phyloP scores from a whole-genome alignment of 2,797 vertebrate species.

The Rhyacichthys aspro region DNA sequence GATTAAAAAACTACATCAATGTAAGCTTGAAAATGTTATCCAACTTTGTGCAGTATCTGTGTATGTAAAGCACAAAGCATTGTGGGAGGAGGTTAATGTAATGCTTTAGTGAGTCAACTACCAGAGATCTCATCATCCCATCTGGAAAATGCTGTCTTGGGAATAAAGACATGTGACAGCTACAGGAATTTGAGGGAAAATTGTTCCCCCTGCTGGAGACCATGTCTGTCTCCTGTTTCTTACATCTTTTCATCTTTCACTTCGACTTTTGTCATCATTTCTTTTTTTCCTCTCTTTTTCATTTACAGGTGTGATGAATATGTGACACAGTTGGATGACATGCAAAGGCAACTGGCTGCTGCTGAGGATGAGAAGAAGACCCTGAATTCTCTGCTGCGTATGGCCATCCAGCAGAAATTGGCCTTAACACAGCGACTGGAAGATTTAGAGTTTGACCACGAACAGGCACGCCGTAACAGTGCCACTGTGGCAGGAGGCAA shows the following conservation, averaged over 20 bases:
- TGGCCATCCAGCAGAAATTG: constrained; percentile 99
- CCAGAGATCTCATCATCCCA: constrained; percentile 54
- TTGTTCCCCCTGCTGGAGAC: constrained; percentile 65
- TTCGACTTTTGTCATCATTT: constrained; percentile 5
- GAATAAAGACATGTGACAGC: constrained; percentile 52
- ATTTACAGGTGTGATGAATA: constrained; percentile 93
- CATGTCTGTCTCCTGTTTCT: constrained; percentile 1
- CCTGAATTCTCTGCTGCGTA: constrained; percentile 95
- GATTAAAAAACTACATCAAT: no score
- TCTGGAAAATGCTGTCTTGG: constrained; percentile 64
- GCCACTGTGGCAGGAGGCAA: constrained; percentile 72
- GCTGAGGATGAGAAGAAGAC: constrained; percentile 99
- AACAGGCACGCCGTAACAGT: constrained; percentile 85
- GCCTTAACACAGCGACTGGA: constrained; percentile 96
- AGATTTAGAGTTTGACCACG: constrained; percentile 95
- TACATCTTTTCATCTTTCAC: not conserved
- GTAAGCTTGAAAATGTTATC: no score
- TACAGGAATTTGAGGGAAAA: constrained; percentile 11
- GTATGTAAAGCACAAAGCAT: constrained; percentile 52
- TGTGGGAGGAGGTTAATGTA: constrained; percentile 73
- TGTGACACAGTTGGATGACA: constrained; percentile 96
- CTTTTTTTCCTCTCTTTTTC: constrained; percentile 1
- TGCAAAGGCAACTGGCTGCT: constrained; percentile 95
- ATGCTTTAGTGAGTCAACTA: constrained; percentile 49
- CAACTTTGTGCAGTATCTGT: not conserved